Conservation (phyloP, 2,113 vertebrate genomes). For the Charina bottae region DNA sequence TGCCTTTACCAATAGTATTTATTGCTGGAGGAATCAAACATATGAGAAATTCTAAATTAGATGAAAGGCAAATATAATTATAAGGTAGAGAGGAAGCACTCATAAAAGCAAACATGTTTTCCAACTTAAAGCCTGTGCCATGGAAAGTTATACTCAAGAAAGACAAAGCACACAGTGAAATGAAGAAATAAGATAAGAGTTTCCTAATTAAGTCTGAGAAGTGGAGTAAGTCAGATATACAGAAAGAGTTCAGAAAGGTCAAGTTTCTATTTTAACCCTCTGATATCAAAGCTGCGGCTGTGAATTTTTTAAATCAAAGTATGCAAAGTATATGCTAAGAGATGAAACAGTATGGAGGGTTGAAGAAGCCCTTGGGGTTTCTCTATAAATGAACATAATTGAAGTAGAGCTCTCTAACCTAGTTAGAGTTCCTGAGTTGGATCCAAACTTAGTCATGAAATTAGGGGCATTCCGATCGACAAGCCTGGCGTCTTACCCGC, state of each 20-base stretch:
- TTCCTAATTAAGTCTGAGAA: neutral
- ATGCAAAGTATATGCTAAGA: neutral
- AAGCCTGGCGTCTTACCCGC: no score
- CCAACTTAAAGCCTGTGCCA: slow-evolving; percentile 17
- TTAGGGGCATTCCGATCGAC: no score
- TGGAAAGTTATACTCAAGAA: slow-evolving; percentile 20
- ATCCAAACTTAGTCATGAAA: no score
- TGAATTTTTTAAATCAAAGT: neutral
- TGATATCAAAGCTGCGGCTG: neutral
- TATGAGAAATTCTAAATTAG: slow-evolving; percentile 46
- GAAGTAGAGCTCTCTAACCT: neutral
- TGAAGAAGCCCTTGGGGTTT: neutral
- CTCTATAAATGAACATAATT: neutral
- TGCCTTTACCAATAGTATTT: slow-evolving; percentile 48
- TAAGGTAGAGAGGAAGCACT: slow-evolving; percentile 1
- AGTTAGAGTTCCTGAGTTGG: neutral
- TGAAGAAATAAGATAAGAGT: neutral
- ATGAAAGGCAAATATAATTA: slow-evolving; percentile 43
- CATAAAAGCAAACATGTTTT: slow-evolving; percentile 17
- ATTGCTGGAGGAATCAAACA: slow-evolving; percentile 46
- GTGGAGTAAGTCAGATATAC: slow-evolving; percentile 1
- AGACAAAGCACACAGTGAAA: slow-evolving; percentile 12
- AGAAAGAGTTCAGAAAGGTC: slow-evolving; percentile 5
- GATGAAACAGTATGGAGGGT: neutral
- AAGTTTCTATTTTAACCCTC: neutral